phyloP scores from a whole-genome alignment of 2,888 invertebrate genomes.

The Alcis repandata region DNA sequence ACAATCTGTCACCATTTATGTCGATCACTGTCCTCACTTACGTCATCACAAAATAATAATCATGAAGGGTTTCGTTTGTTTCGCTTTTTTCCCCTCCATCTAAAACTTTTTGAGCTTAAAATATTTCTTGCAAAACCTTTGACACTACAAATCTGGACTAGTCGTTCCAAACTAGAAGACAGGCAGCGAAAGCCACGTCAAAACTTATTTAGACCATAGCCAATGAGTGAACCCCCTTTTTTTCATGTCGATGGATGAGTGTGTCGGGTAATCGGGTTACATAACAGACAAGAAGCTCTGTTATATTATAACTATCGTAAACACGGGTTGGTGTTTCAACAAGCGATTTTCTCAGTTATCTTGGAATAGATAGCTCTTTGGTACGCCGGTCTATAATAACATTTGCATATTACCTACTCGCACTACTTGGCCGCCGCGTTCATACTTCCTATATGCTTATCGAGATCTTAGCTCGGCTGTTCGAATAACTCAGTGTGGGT shows the following conservation, averaged over 20 bases:
- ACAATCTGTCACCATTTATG: too few relatives aligned
- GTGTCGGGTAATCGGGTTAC: constrained; percentile 61
- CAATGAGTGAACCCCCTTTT: too few relatives aligned
- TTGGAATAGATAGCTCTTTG: constrained; percentile 59
- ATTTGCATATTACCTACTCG: constrained; percentile 52
- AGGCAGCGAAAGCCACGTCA: constrained; percentile 50
- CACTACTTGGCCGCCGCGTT: constrained; percentile 21
- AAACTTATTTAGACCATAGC: constrained; percentile 35
- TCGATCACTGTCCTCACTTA: too few relatives aligned
- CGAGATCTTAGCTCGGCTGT: constrained; percentile 32
- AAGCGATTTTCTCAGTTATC: constrained; percentile 71
- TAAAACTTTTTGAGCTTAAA: background rate
- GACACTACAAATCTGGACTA: background rate
- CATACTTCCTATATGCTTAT: constrained; percentile 31
- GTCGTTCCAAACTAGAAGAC: constrained; percentile 2
- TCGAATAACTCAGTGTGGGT: constrained; percentile 37
- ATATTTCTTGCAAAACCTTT: background rate
- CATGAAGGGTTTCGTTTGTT: too few relatives aligned
- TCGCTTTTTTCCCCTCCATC: background rate
- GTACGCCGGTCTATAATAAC: constrained; percentile 54
- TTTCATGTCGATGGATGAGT: too few relatives aligned
- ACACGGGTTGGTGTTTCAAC: constrained; percentile 57
- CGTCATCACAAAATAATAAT: too few relatives aligned
- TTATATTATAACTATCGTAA: constrained; percentile 35
- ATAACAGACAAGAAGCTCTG: constrained; percentile 57